phyloP scores from a whole-genome alignment of 2,113 vertebrate genomes.

The Struthio camelus region DNA sequence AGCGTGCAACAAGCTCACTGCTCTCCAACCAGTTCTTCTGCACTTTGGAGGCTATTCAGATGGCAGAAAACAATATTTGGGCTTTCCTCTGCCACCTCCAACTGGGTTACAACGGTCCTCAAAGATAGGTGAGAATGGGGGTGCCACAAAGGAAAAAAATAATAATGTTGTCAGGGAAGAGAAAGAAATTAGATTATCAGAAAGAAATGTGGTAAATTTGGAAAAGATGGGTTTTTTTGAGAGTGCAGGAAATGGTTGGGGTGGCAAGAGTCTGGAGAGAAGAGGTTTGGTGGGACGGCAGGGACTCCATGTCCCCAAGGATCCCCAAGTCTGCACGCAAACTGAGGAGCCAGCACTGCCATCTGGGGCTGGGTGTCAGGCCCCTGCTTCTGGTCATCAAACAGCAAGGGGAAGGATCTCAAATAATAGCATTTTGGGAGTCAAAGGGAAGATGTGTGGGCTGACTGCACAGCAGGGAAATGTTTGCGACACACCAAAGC shows the following conservation, averaged over 20 bases:
- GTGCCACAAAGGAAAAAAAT: background rate
- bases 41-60: background rate
- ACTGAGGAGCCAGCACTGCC: background rate
- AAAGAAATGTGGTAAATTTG: background rate
- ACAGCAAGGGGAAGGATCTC: background rate
- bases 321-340: background rate
- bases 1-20: background rate
- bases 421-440: background rate
- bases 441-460: background rate
- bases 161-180: background rate
- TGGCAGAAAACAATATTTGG: background rate
- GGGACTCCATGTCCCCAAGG: background rate
- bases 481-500: background rate
- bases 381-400: background rate
- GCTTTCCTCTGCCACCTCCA: background rate
- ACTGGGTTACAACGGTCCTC: background rate
- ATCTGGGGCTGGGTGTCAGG: background rate
- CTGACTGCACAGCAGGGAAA: background rate
- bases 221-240: background rate
- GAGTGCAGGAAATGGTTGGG: background rate
- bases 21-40: background rate
- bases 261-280: background rate
- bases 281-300: fast-evolving
- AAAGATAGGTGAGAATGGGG: background rate
- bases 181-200: background rate